Evolutionary conservation across 2,797 vertebrate genomes (phyloP).

Genomic region (Enteromius mattozi): DNA sequence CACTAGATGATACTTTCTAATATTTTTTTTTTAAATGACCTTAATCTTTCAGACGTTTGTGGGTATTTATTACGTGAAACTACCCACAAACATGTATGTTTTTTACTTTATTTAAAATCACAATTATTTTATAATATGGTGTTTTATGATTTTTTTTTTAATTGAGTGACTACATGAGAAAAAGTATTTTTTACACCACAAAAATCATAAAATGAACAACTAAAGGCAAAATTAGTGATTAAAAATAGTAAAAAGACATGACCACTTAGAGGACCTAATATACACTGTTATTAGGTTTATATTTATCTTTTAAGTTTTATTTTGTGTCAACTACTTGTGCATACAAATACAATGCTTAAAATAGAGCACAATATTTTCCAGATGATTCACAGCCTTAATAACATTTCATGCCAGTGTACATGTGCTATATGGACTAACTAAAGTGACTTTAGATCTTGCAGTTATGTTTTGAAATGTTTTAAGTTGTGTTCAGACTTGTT

Average conservation of each 20-base stretch:
- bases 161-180: neutral
- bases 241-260: neutral
- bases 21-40: no score
- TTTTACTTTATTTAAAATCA: neutral
- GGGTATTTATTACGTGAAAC: no score
- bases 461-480: constrained; percentile 10
- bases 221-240: neutral
- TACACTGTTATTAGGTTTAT: neutral
- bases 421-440: neutral
- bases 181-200: neutral
- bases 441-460: neutral
- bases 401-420: neutral
- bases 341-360: neutral
- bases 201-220: neutral
- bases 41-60: no score
- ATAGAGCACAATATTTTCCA: neutral
- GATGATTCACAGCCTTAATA: neutral
- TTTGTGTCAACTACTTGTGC: neutral
- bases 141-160: neutral
- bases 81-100: no score
- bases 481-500: neutral
- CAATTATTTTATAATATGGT: neutral
- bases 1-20: no score
- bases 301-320: no score
- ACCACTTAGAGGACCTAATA: neutral